Evolutionary conservation across 1,140 invertebrate species (phyloP), one percentile per base, ranked within the genome.

Genomic region (Hyphantria cunea): DNA sequence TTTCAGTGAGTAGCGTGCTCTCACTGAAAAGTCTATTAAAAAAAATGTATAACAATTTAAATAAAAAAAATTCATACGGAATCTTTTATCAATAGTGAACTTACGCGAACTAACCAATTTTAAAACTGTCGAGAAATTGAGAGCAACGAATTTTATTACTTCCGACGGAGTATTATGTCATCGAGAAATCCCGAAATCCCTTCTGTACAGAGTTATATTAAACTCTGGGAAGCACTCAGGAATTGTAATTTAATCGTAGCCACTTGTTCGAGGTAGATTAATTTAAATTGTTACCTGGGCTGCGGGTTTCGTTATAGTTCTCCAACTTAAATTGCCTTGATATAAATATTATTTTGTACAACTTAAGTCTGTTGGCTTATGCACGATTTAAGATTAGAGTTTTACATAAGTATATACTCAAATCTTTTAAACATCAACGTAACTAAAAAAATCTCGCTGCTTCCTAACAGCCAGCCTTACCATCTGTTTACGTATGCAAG

Each of bases 91-190:
- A 31, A 42, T 9, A 15, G 39, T 34, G 6, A 32, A 31, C n/a
- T 53, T 7, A 17, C 10, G n/a, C 37, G 10, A 15, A 3, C n/a
- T 17, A n/a, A 39, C 17, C 0, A 53, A 31, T 64, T 55, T 66
- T 33, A 68, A 74, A 66, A 68, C 32, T 49, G 70, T 65, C 70
- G 64, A 73, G 56, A 68, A 76, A 77, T 72, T 73, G 51, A 66
- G 68, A 66, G 50, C 66, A 56, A 42, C 45, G 55, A 70, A 42
- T 76, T 76, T 78, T 76, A 74, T 70, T 61, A 60, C 66, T 72
- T 78, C 71, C 78, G 70, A 31, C 9, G 33, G 1, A 39, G 44
- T 39, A 49, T 51, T 39, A 42, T 44, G 51, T 41, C 52, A 42
- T 49, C 32, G 15, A 55, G 50, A 2, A 52, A 62, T 39, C 34